phyloP scores from a whole-genome alignment of 1,140 invertebrate genomes.

The Lanistes nyassanus region DNA sequence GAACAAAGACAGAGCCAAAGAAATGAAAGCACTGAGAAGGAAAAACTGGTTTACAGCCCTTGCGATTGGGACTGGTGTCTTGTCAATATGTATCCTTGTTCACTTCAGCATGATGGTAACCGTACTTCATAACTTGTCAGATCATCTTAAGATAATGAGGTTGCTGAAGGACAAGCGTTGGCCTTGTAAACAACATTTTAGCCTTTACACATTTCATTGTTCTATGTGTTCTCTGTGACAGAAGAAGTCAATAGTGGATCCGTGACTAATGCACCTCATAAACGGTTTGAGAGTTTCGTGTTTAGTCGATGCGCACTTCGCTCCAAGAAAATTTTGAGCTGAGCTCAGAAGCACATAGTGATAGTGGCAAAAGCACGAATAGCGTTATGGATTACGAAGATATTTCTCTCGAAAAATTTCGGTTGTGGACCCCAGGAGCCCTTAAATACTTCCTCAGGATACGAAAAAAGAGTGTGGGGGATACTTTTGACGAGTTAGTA shows the following conservation, averaged over 20 bases:
- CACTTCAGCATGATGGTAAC: background rate
- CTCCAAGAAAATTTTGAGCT: no score
- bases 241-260: background rate
- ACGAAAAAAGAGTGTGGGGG: no score
- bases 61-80: slow-evolving; percentile 32
- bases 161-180: background rate
- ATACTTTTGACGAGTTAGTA: no score
- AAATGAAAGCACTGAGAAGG: slow-evolving; percentile 24
- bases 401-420: no score
- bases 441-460: no score
- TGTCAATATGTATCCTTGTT: slow-evolving; percentile 46
- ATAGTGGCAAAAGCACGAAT: no score
- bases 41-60: slow-evolving; percentile 28
- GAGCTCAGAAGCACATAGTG: no score
- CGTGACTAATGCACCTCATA: background rate
- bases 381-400: no score
- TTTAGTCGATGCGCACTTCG: no score
- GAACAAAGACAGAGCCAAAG: slow-evolving; percentile 36
- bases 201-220: background rate
- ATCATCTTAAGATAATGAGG: background rate
- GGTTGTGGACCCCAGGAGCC: no score
- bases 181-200: background rate
- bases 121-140: background rate
- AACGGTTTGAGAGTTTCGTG: background rate
- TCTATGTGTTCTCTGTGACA: background rate